Evolutionary conservation across 2,888 invertebrate species (phyloP), one percentile per base, ranked within the genome.

Genomic region (Troglohyphantes excavatus): DNA sequence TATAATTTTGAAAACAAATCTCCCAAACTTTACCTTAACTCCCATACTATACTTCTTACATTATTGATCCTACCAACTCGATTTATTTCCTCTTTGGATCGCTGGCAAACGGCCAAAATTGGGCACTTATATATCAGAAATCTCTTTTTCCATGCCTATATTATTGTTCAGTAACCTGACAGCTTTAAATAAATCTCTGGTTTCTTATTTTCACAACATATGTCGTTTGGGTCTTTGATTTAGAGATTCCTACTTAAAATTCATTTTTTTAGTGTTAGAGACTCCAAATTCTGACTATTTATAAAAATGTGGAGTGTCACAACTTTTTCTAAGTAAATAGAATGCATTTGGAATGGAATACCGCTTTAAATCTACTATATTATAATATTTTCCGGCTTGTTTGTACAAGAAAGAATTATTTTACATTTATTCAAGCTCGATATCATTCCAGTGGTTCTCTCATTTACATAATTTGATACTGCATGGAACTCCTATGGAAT

Each of bases 91-190:
- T 75, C 61, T 53, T 29, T 59, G 21, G 53, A 59, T 53, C 27
- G 75, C 61, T 76, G 75, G 75, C 75, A 76, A 9, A 3, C 29
- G 7, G 75, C 75, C 75, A 76, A 59, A 76, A 76, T 53, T 19
- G 27, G 75, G 61, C 27, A 61, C 19, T 76, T 19, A 27, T 76
- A 76, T 61, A 46, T 73, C 46, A 73, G 75, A 59, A 21, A 26
- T 59, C 59, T 59, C 59, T 19, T 76, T 76, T 59, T n/a, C 17
- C 27, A 11, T 61, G 23, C 33, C 33, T 68, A 68, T 27, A 33
- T 68, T 68, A 68, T 68, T 68, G 33, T 68, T 68, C 33, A 29
- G 68, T 68, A 68, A 33, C 27, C 68, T 68, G 33, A 68, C 33
- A 68, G 68, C 33, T 68, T 33, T 68, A 68, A n/a, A 68, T 33